A percentile compares a stretch with the other conserved stretches of the same genome.
These are phyloP conservation scores for Mustela lutreola DNA, from an alignment of 2,113 vertebrate species.

Conservation along the genomic window DNA sequence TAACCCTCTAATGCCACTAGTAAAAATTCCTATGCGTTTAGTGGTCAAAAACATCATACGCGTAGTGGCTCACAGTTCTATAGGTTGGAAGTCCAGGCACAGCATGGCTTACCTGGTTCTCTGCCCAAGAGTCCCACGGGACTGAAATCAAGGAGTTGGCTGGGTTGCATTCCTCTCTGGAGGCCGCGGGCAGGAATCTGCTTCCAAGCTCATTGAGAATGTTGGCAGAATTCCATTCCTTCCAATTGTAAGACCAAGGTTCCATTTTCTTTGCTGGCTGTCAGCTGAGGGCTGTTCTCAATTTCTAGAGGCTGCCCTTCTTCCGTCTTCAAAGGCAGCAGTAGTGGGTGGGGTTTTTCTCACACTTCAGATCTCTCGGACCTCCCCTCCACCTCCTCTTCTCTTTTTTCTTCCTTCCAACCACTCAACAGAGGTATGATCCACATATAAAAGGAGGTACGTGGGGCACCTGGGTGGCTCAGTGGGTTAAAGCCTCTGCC, in stretches of 20 bases:
- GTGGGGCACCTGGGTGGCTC: neutral
- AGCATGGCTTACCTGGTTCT: neutral
- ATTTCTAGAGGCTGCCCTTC: neutral
- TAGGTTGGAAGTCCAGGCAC: neutral
- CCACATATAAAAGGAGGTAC: neutral
- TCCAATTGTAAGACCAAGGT: neutral
- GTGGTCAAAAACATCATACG: neutral
- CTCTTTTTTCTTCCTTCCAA: neutral
- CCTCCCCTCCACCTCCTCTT: neutral
- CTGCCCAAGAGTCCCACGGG: neutral
- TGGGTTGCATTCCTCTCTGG: neutral
- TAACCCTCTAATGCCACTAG: neutral
- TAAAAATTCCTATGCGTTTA: neutral
- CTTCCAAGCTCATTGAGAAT: neutral
- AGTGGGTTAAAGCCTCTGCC: too few relatives aligned
- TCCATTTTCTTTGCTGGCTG: neutral
- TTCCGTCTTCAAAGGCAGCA: slow-evolving; percentile 23
- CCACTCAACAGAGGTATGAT: neutral
- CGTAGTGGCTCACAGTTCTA: neutral
- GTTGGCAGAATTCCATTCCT: neutral
- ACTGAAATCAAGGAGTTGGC: neutral
- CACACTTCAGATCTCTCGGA: neutral
- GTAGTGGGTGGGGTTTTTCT: neutral
- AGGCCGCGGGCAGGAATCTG: neutral
- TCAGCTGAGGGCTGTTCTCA: neutral